Evolutionary conservation across 2,113 vertebrate species (phyloP).

Genomic region (Opisthocomus hoazin): DNA sequence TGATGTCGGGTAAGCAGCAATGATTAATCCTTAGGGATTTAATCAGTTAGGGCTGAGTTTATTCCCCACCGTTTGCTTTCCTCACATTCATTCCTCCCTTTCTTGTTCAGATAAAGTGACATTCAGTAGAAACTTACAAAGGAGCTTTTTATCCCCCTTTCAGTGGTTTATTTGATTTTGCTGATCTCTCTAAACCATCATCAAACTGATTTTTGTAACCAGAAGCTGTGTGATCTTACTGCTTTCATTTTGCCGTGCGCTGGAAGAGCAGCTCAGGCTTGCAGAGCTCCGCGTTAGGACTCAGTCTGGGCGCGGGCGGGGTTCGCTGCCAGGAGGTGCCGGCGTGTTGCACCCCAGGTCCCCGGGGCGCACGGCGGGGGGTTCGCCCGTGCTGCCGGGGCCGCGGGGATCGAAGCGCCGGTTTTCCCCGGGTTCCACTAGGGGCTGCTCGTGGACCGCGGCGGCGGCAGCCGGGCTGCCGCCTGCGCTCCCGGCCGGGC

Average conservation of each 20-base stretch:
- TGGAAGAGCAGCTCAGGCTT: neutral
- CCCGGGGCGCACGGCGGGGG: too few relatives aligned
- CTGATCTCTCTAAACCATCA: slow-evolving; percentile 23
- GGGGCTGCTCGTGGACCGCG: slow-evolving; percentile 75
- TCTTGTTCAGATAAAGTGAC: slow-evolving; percentile 23
- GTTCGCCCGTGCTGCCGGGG: neutral
- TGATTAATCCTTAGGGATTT: neutral
- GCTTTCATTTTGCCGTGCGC: neutral
- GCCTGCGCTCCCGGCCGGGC: too few relatives aligned
- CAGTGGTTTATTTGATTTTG: slow-evolving; percentile 27
- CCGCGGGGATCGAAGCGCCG: neutral
- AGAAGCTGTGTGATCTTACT: neutral
- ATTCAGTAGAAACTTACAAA: neutral
- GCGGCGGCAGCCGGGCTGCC: too few relatives aligned
- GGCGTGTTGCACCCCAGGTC: too few relatives aligned
- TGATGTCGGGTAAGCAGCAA: neutral
- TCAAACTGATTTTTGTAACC: slow-evolving; percentile 38
- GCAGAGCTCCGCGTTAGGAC: neutral
- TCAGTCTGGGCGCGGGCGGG: neutral
- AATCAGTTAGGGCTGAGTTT: neutral
- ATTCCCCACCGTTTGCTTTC: slow-evolving; percentile 28
- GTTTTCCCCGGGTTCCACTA: slow-evolving; percentile 43
- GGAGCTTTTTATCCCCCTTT: neutral
- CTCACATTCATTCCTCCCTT: neutral
- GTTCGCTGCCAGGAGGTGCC: too few relatives aligned